phyloP scores from a whole-genome alignment of 2,113 vertebrate genomes.

The Cavia porcellus region DNA sequence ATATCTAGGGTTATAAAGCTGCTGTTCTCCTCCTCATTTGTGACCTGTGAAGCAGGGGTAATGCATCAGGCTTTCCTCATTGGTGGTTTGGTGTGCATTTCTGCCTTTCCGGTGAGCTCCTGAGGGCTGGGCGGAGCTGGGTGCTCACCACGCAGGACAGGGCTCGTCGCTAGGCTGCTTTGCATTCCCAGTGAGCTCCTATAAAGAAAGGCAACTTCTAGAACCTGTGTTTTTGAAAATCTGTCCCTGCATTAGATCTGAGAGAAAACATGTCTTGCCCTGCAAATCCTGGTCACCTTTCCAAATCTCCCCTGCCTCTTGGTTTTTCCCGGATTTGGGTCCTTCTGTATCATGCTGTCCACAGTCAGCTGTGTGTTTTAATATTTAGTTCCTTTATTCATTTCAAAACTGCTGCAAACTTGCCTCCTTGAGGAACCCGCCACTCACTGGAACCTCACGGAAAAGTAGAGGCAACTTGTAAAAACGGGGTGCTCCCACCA shows the following conservation, averaged over 20 bases:
- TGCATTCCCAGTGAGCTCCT: constrained; percentile 47
- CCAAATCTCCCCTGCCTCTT: constrained; percentile 69
- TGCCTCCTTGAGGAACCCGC: constrained; percentile 60
- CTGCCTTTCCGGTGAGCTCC: background rate
- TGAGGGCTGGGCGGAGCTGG: background rate
- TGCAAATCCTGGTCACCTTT: constrained; percentile 73
- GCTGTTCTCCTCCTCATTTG: background rate
- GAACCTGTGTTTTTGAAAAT: constrained; percentile 80
- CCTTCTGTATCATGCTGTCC: background rate
- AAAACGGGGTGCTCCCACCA: background rate
- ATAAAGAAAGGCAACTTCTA: constrained; percentile 73
- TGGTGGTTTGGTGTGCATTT: background rate
- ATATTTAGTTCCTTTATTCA: constrained; percentile 69
- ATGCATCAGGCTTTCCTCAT: background rate
- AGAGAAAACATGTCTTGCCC: constrained; percentile 64
- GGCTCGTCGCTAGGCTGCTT: background rate
- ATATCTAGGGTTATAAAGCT: background rate
- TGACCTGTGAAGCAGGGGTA: background rate
- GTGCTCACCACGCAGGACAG: background rate
- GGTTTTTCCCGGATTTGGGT: constrained; percentile 62
- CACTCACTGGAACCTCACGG: background rate
- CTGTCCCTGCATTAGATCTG: constrained; percentile 72
- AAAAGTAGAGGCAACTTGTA: background rate
- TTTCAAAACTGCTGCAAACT: constrained; percentile 70
- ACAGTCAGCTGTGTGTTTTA: constrained; percentile 35